Evolutionary conservation across 2,888 invertebrate species (phyloP), one percentile per base, ranked within the genome.

Genomic region (Agrenia bidenticulata): DNA sequence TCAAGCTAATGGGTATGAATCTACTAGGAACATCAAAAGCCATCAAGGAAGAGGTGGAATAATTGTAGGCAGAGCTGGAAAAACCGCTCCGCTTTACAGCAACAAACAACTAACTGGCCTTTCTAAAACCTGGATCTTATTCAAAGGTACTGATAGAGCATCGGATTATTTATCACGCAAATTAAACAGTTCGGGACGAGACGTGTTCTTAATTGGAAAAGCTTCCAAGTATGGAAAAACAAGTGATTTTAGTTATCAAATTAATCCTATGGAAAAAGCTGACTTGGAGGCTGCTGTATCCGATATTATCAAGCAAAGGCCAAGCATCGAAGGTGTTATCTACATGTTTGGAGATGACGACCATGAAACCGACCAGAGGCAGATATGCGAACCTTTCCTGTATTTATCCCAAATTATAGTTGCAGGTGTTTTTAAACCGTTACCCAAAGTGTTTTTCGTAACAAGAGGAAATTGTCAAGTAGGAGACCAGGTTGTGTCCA

Each of bases 381-480:
- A 42, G 24, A 24, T 50, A 32, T 51, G 55, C 11, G 56, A 59
- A 23, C 62, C 45, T 1, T 64, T 71, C 49, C 49, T 68, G 5
- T 60, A 63, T 53, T 53, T 68, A 1, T 51, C 63, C 41, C 71
- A 71, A 65, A 62, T 50, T 2, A 51, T 66, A 15, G 41, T 64
- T 1, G 61, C 59, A 27, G 2, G 57, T 63, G 42, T 67, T 49
- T 23, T 45, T 15, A 45, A 45, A 45, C 45, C 45, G 4, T 19
- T 45, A 5, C 45, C 45, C 5, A 45, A 45, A 45, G 5, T 45
- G 15, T 45, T 45, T 45, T 54, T 71, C 1, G 59, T 58, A 1
- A 68, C 66, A 0, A 50, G 62, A 49, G 71, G 71, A 5, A 54
- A 60, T 37, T 54, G 55, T 17, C 54, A 61, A 4, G 53, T 67